Evolutionary conservation across 1,140 invertebrate genomes (phyloP).

Genomic region (Bathynomus jamesi): DNA sequence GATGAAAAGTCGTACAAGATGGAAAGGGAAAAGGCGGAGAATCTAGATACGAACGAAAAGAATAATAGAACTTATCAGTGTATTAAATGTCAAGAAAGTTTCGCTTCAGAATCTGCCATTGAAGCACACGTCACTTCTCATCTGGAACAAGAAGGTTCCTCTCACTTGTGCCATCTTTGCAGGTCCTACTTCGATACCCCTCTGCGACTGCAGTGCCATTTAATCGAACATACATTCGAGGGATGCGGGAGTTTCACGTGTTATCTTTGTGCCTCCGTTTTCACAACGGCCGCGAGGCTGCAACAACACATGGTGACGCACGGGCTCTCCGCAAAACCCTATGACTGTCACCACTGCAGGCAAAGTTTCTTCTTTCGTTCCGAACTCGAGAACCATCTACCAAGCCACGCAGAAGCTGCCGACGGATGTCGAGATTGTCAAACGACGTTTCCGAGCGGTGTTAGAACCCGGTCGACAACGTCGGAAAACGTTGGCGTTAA

Average conservation of each 20-base stretch:
- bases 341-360: conserved; percentile 72
- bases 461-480: neutral
- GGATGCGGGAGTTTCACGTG: conserved; percentile 72
- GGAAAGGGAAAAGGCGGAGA: neutral
- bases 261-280: conserved; percentile 78
- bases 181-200: conserved; percentile 59
- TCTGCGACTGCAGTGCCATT: conserved; percentile 73
- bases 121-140: conserved; percentile 56
- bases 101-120: conserved; percentile 58
- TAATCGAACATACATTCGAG: conserved; percentile 87
- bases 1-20: neutral
- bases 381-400: conserved; percentile 75
- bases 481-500: neutral
- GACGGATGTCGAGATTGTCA: conserved; percentile 30
- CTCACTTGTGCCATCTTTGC: conserved; percentile 66
- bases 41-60: neutral
- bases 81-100: conserved; percentile 62
- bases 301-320: conserved; percentile 77
- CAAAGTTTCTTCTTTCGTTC: conserved; percentile 84
- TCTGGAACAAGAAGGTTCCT: conserved; percentile 48
- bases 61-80: conserved; percentile 50
- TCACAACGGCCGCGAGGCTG: conserved; percentile 67
- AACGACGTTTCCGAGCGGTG: conserved; percentile 16
- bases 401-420: conserved; percentile 26
- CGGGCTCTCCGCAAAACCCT: conserved; percentile 64